Evolutionary conservation across 2,113 vertebrate species (phyloP).

Genomic region (Dicerorhinus sumatrensis): DNA sequence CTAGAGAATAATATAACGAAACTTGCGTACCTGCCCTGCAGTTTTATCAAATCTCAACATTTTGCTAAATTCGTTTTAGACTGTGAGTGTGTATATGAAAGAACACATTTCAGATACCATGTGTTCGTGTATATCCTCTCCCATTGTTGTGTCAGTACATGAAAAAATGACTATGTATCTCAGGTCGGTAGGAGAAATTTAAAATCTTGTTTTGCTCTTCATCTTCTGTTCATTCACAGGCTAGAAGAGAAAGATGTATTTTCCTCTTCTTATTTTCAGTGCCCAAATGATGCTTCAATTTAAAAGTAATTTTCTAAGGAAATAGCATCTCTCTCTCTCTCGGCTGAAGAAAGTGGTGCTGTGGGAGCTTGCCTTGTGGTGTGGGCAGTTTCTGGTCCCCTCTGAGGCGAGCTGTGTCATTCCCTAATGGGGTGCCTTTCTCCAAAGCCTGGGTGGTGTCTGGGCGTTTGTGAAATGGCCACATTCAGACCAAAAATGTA

Average conservation of each 20-base stretch:
- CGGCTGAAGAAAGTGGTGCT: background rate
- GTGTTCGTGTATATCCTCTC: background rate
- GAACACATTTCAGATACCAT: background rate
- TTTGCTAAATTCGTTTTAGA: background rate
- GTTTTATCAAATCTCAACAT: background rate
- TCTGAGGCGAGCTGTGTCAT: background rate
- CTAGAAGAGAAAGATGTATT: background rate
- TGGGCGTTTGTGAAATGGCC: background rate
- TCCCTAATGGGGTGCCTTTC: too few species aligned
- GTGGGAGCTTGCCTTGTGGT: fast-evolving
- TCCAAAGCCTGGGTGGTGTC: background rate
- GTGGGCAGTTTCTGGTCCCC: too few species aligned
- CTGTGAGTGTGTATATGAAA: background rate
- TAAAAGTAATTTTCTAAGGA: background rate
- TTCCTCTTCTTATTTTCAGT: background rate
- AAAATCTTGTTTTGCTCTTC: background rate
- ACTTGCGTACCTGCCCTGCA: fast-evolving
- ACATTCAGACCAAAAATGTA: fast-evolving
- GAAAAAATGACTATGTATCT: background rate
- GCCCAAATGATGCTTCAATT: background rate
- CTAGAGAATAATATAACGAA: fast-evolving
- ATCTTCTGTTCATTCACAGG: too few species aligned
- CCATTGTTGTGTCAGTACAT: background rate
- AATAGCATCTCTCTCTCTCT: background rate
- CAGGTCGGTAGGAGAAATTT: background rate